Base-by-base conservation (phyloP, 2,113 vertebrate species). In the Micronycteris hirsuta region DNA sequence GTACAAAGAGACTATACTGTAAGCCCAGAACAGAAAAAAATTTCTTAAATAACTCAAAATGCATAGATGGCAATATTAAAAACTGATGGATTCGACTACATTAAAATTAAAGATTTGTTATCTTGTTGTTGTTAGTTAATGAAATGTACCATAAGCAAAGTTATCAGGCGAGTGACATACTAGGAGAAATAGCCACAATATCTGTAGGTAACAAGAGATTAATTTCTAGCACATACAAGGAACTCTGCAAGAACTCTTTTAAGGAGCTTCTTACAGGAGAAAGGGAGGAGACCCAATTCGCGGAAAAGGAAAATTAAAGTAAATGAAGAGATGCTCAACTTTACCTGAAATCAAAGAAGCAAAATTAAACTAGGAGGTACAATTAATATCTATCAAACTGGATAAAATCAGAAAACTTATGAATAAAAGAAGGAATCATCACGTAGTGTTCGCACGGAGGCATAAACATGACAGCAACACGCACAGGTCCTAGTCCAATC, bases 251-350 rank as follows among this genome's bases (percentile, higher is more conserved):
- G 56, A 91, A 94, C 1, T 13, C 56, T 71, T 88, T 89, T 49
- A 91, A 94, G 84, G 36, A 67, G 89, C 20, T 80, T 67, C 58
- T 82, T 15, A 4, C 19, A 92, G 89, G 78, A 95, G 73, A 94
- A 88, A 47, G 58, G 33, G 41, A 82, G 74, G 36, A 89, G 63
- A 76, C 26, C 15, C 38, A 56, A 95, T 58, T 83, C 56, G 81
- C 45, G 80, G 41, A 70, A 86, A 94, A 71, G 45, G 31, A n/a
- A 91, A 78, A 94, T 73, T 76, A 85, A 54, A 45, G 36, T 86
- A 83, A 70, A 84, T 63, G 45, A 95, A 90, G 63, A 91, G 31
- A 89, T 73, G 28, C 11, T 74, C 26, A 54, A 56, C 10, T 47
- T 86, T 26, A 92, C 31, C 41, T 81, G 20, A 14, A 67, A 94